Conservation (phyloP, 2,888 invertebrate genomes). For the Drosophila birchii region DNA sequence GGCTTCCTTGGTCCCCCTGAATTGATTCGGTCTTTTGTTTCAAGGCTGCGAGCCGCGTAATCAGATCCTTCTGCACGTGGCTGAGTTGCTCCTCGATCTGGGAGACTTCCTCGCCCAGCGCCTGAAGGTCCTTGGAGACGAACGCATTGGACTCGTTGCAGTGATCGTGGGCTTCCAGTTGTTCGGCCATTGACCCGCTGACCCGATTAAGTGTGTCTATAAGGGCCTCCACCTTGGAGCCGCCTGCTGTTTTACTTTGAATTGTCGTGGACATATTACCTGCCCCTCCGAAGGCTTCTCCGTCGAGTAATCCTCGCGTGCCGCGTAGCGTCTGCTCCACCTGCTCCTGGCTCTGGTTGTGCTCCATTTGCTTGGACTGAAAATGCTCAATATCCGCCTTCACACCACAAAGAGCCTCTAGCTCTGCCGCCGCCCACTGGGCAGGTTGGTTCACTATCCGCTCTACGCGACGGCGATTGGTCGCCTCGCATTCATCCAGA, state of each 20-base stretch:
- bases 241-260: slow-evolving; percentile 4
- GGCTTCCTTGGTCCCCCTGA: background rate
- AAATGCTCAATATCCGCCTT: slow-evolving; percentile 78
- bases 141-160: slow-evolving; percentile 71
- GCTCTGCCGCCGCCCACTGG: slow-evolving; percentile 20
- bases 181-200: slow-evolving; percentile 70
- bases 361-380: slow-evolving; percentile 66
- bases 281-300: slow-evolving; percentile 1
- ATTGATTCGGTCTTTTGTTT: slow-evolving; percentile 32
- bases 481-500: slow-evolving; percentile 59
- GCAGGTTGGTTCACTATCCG: slow-evolving; percentile 48
- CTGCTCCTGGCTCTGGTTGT: slow-evolving; percentile 71
- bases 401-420: slow-evolving; percentile 65
- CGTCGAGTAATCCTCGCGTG: slow-evolving; percentile 48
- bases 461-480: slow-evolving; percentile 60
- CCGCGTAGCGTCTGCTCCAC: slow-evolving; percentile 65
- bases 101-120: slow-evolving; percentile 66
- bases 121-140: slow-evolving; percentile 66
- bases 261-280: slow-evolving; percentile 17
- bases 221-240: slow-evolving; percentile 63
- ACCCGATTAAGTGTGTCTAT: slow-evolving; percentile 72
- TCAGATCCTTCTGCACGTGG: slow-evolving; percentile 67
- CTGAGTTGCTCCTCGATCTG: slow-evolving; percentile 74
- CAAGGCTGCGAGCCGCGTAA: slow-evolving; percentile 34
- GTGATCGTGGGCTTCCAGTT: slow-evolving; percentile 68